These are phyloP conservation scores for Montipora capitata DNA, from an alignment of 92 coral and sea anemone species.

Conservation along the genomic window DNA sequence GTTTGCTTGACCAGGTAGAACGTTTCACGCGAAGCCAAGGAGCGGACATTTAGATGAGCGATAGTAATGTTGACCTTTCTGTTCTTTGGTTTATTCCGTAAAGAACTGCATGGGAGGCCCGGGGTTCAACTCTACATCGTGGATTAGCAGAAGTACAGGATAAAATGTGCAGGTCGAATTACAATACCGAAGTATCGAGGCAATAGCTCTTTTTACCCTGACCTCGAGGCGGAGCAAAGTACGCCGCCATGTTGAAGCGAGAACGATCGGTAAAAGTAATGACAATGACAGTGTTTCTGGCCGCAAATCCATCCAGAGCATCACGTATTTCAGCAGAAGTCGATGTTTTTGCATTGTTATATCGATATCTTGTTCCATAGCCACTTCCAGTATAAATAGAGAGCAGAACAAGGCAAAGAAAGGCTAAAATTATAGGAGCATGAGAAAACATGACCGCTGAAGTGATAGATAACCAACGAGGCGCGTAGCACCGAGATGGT, in stretches of 20 bases:
- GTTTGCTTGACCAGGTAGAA: slow-evolving; percentile 45
- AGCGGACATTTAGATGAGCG: slow-evolving; percentile 51
- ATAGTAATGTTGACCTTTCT: not conserved
- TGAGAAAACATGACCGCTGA: too few relatives aligned
- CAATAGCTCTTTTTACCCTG: slow-evolving; percentile 33
- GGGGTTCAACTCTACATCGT: slow-evolving; percentile 12
- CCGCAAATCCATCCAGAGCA: too few relatives aligned
- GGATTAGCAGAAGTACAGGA: slow-evolving; percentile 12
- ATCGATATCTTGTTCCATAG: too few relatives aligned
- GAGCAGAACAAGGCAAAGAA: too few relatives aligned
- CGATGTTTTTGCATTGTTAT: too few relatives aligned
- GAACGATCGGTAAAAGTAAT: too few relatives aligned
- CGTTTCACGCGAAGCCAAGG: slow-evolving; percentile 65
- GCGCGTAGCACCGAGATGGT: too few relatives aligned
- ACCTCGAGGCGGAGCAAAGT: not conserved
- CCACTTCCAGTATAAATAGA: too few relatives aligned
- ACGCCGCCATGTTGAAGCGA: slow-evolving; percentile 14
- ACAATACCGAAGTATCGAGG: not conserved
- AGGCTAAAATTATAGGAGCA: too few relatives aligned
- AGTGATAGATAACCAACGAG: too few relatives aligned
- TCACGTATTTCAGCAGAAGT: too few relatives aligned
- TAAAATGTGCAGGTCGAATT: slow-evolving; percentile 32
- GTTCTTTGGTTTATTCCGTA: not conserved
- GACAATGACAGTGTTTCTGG: too few relatives aligned
- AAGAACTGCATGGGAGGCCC: not conserved